These are phyloP conservation scores for Trichoplusia ni DNA, from an alignment of 1,140 invertebrate genomes.

Conservation along the genomic window DNA sequence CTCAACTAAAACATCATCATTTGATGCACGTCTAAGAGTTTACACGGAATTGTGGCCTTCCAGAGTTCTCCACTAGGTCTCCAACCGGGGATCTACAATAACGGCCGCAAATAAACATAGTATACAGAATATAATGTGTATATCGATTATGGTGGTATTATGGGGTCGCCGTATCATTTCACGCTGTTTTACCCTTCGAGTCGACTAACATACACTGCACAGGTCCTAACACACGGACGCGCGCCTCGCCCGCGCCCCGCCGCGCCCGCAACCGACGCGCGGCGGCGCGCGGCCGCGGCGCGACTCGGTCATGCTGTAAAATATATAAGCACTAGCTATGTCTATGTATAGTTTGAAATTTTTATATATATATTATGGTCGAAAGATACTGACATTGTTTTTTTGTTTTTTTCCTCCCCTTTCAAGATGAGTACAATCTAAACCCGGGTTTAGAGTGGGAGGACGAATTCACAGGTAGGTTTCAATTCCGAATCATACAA, in stretches of 20 bases:
- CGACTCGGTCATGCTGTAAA: conserved; percentile 70
- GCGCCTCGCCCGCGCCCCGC: conserved; percentile 38
- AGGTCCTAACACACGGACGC: conserved; percentile 68
- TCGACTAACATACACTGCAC: conserved; percentile 76
- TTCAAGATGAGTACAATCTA: conserved; percentile 99
- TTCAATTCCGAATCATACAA: conserved; percentile 80
- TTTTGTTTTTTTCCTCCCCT: conserved; percentile 88
- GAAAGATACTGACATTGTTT: conserved; percentile 83
- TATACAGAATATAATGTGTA: conserved; percentile 63
- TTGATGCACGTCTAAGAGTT: conserved; percentile 46
- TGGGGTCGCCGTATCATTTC: conserved; percentile 77
- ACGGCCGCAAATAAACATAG: conserved; percentile 56
- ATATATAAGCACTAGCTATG: conserved; percentile 69
- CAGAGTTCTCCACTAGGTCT: conserved; percentile 81
- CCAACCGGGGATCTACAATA: conserved; percentile 35
- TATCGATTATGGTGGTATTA: conserved; percentile 75
- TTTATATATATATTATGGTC: conserved; percentile 65
- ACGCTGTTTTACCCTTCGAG: conserved; percentile 72
- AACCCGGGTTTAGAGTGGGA: conserved; percentile 99
- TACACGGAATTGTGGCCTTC: conserved; percentile 74
- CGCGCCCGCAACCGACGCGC: neutral
- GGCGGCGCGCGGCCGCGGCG: neutral
- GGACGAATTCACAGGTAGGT: conserved; percentile 99
- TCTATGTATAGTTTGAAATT: conserved; percentile 72
- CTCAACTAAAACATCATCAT: conserved; percentile 55